Evolutionary conservation across 2,888 invertebrate species (phyloP), one percentile per base, ranked within the genome.

Genomic region (Eupithecia tripunctaria): DNA sequence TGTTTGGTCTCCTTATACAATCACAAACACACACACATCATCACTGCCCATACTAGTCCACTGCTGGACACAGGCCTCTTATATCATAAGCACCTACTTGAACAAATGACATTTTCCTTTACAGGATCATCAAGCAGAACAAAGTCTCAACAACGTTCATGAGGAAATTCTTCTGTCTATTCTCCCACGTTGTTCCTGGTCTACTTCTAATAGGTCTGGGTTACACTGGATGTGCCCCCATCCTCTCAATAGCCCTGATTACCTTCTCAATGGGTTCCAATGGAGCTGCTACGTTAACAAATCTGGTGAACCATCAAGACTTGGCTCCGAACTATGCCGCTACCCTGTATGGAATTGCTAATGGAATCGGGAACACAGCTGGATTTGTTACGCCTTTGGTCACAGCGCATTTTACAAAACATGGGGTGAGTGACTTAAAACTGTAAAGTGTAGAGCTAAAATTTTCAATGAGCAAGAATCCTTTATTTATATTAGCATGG

Each of bases 301-400:
- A 96, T 83, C 86, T 96, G 77, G 95, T 95, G 77, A 96, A 96
- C 80, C 94, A 96, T 56, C 97, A 97, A 85, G 97, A 97, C 87
- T 88, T 97, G 75, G 96, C 97, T 0, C 97, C 97, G 0, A 97
- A 97, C 87, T 97, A 95, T 83, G 97, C 97, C 0, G 97, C 97
- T 1, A 96, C 96, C 0, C 83, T 97, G 41, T 97, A 97, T 76
- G 97, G 97, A 0, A 96, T 97, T 1, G 96, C 97, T 60, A 97
- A 97, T 81, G 96, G 96, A 67, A 90, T 97, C 27, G 97, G 97
- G 25, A 96, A 96, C 67, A 95, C 96, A 0, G 96, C 97, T 27
- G 97, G 97, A 1, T 96, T 97, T 80, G 95, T 97, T 38, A 96
- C 97, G 1, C 97, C 97, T 0, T 87, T 96, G 72, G 95, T 97